Evolutionary conservation across 1,140 invertebrate species (phyloP).

Genomic region (Heliconius eleuchia): DNA sequence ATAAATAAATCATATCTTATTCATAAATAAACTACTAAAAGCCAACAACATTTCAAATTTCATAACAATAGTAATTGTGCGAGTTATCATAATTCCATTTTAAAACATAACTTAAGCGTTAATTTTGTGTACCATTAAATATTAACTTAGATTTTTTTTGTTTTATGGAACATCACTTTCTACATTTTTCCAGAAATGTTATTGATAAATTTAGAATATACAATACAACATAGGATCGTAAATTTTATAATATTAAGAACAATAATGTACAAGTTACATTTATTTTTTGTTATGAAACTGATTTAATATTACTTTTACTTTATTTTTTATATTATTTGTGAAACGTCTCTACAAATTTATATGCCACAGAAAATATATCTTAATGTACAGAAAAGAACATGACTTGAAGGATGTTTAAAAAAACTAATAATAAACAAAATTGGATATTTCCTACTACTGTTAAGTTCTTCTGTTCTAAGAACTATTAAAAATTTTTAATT

Average conservation of each 20-base stretch:
- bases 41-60: conserved; percentile 41
- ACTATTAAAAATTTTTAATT: neutral
- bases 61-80: conserved; percentile 28
- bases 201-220: neutral
- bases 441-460: neutral
- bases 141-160: neutral
- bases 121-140: conserved; percentile 12
- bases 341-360: no score
- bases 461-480: neutral
- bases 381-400: no score
- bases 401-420: no score
- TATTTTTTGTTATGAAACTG: no score
- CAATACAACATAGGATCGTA: neutral
- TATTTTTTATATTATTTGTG: no score
- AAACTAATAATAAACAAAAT: no score
- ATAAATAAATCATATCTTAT: conserved; percentile 34
- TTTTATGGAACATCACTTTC: neutral
- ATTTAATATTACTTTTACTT: no score
- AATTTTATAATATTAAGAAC: neutral
- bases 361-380: no score
- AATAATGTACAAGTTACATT: no score
- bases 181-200: neutral
- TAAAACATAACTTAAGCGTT: neutral
- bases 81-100: conserved; percentile 23
- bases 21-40: conserved; percentile 51